Conservation (phyloP, 2,113 vertebrate species). For the Podarcis muralis region DNA sequence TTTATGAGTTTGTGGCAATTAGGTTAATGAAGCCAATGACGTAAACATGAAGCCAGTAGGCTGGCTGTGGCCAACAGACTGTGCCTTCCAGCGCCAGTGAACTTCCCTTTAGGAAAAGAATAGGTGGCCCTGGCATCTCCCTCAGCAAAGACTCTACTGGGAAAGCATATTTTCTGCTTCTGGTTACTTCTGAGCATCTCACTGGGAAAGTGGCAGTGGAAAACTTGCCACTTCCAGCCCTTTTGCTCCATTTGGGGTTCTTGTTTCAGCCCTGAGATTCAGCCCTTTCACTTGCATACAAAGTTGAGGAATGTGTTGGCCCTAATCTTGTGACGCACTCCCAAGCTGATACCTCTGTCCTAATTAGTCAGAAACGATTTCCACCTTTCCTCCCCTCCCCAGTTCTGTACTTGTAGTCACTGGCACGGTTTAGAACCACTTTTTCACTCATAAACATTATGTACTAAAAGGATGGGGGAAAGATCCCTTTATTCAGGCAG, state of each 20-base stretch:
- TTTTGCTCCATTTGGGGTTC: not conserved
- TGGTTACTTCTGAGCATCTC: not conserved
- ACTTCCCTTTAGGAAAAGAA: not conserved
- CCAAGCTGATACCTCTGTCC: not conserved
- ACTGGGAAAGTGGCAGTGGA: not conserved
- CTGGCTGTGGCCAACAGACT: constrained; percentile 1
- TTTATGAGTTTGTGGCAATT: constrained; percentile 32
- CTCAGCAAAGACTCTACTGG: not conserved
- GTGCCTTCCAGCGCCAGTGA: not conserved
- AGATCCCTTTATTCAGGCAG: not conserved
- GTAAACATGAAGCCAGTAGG: constrained; percentile 14
- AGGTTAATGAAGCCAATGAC: constrained; percentile 58
- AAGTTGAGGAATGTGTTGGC: not conserved
- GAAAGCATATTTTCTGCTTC: not conserved
- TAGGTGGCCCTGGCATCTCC: not conserved
- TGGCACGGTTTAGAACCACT: not conserved
- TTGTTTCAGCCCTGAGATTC: not conserved
- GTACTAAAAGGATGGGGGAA: not conserved
- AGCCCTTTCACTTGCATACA: not conserved
- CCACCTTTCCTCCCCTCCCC: not conserved
- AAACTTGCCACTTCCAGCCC: not conserved
- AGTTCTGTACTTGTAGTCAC: not conserved
- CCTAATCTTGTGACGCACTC: not conserved
- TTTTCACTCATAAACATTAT: not conserved
- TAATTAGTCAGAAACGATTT: not conserved